Percentiles rank a stretch among this genome's conserved stretches.
These are phyloP conservation scores for Thalassophryne amazonica DNA, from an alignment of 2,797 vertebrate species.

Conservation along the genomic window DNA sequence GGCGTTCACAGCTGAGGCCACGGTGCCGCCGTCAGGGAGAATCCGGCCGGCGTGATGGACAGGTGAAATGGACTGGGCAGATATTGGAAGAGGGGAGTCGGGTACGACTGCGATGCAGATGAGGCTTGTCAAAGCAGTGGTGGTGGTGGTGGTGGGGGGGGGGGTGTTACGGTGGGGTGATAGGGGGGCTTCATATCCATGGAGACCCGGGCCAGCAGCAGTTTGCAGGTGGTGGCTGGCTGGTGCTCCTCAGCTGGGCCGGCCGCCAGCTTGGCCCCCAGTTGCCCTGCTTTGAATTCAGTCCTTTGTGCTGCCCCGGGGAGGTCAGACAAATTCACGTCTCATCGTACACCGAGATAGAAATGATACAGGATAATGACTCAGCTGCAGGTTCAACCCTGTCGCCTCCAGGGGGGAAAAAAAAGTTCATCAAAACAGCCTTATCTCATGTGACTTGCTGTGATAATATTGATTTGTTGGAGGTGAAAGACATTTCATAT, in stretches of 20 bases:
- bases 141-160: not conserved
- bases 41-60: conserved; percentile 56
- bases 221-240: conserved; percentile 81
- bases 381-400: conserved; percentile 65
- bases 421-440: conserved; percentile 30
- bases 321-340: conserved; percentile 75
- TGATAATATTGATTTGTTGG: conserved; percentile 4
- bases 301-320: conserved; percentile 72
- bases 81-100: conserved; percentile 68
- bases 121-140: conserved; percentile 46
- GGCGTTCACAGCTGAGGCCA: conserved; percentile 66
- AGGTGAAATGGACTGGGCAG: conserved; percentile 67
- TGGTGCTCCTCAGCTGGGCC: conserved; percentile 74
- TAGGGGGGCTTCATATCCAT: conserved; percentile 41
- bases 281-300: conserved; percentile 73
- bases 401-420: conserved; percentile 34
- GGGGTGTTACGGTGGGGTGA: not conserved
- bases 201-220: conserved; percentile 55
- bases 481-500: not conserved
- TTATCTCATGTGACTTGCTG: conserved; percentile 10
- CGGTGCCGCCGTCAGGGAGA: conserved; percentile 41
- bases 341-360: conserved; percentile 72
- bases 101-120: conserved; percentile 71
- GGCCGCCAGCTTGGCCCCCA: conserved; percentile 70
- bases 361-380: conserved; percentile 71